These are phyloP conservation scores for Zaprionus inermis DNA, from an alignment of 1,140 invertebrate genomes.

Conservation along the genomic window DNA sequence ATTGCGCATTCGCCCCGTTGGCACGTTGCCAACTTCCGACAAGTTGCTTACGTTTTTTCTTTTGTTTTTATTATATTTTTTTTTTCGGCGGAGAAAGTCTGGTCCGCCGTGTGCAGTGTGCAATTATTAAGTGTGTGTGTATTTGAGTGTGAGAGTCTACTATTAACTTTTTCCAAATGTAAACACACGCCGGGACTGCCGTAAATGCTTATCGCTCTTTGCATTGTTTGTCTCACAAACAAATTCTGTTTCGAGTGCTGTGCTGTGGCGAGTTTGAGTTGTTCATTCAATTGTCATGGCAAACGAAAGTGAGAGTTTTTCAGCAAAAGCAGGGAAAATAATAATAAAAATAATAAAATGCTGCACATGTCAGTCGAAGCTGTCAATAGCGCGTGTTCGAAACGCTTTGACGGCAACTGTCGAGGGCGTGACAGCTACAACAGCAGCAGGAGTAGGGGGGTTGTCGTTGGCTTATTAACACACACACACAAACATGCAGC, in stretches of 20 bases:
- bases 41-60: constrained; percentile 33
- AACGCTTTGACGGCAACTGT: constrained; percentile 3
- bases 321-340: constrained; percentile 8
- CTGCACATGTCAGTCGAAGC: constrained; percentile 70
- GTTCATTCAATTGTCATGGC: constrained; percentile 66
- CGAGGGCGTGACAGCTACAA: constrained; percentile 41
- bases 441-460: constrained; percentile 19
- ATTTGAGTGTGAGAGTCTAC: constrained; percentile 34
- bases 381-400: constrained; percentile 66
- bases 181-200: constrained; percentile 42
- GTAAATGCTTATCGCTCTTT: constrained; percentile 53
- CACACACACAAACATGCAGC: constrained; percentile 7
- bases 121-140: constrained; percentile 58
- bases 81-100: constrained; percentile 71
- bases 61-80: constrained; percentile 37
- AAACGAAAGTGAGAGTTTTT: constrained; percentile 79
- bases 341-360: constrained; percentile 15
- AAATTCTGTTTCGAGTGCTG: constrained; percentile 71
- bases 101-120: constrained; percentile 55
- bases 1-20: constrained; percentile 70
- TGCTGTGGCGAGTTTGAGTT: constrained; percentile 27
- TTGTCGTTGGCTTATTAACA: constrained; percentile 35
- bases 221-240: constrained; percentile 76
- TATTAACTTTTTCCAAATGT: constrained; percentile 50
- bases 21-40: constrained; percentile 66